These are phyloP conservation scores for Clanis bilineata DNA, from an alignment of 2,888 invertebrate species.

Conservation along the genomic window DNA sequence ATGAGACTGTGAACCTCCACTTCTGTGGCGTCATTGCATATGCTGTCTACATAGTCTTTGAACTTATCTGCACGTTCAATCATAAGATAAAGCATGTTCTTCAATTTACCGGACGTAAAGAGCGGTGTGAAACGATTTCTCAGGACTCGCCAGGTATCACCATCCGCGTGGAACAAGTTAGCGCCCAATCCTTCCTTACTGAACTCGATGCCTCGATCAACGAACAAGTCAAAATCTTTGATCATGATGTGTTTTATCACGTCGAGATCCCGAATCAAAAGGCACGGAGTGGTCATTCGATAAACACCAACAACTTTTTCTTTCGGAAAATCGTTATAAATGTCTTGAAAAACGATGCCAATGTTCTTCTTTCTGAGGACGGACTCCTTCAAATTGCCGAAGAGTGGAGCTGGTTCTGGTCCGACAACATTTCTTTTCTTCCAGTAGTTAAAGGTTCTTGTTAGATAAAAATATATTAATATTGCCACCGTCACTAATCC, in stretches of 20 bases:
- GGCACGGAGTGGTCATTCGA: slow-evolving; percentile 46
- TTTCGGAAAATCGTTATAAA: slow-evolving; percentile 45
- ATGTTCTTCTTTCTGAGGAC: slow-evolving; percentile 34
- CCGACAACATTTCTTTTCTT: slow-evolving; percentile 41
- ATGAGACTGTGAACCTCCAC: slow-evolving; percentile 39
- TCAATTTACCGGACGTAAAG: slow-evolving; percentile 59
- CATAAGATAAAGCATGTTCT: slow-evolving; percentile 54
- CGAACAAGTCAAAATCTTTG: slow-evolving; percentile 54
- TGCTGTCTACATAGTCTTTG: slow-evolving; percentile 31
- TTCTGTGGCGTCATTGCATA: slow-evolving; percentile 30
- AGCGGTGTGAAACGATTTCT: slow-evolving; percentile 52
- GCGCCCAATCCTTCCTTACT: slow-evolving; percentile 46
- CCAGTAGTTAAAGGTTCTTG: slow-evolving; percentile 54
- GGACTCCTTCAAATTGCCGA: slow-evolving; percentile 48
- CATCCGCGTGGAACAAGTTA: slow-evolving; percentile 54
- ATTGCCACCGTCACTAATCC: slow-evolving; percentile 22
- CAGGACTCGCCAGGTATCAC: slow-evolving; percentile 49
- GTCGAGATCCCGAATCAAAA: slow-evolving; percentile 54
- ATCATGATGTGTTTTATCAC: slow-evolving; percentile 53
- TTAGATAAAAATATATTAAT: slow-evolving; percentile 43
- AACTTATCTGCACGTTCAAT: slow-evolving; percentile 44
- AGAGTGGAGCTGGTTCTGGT: slow-evolving; percentile 44
- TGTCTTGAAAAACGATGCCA: slow-evolving; percentile 34
- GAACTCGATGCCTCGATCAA: slow-evolving; percentile 49
- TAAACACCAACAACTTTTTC: slow-evolving; percentile 58